Evolutionary conservation across 1,140 invertebrate species (phyloP), one percentile per base, ranked within the genome.

Genomic region (Drosophila navojoa): DNA sequence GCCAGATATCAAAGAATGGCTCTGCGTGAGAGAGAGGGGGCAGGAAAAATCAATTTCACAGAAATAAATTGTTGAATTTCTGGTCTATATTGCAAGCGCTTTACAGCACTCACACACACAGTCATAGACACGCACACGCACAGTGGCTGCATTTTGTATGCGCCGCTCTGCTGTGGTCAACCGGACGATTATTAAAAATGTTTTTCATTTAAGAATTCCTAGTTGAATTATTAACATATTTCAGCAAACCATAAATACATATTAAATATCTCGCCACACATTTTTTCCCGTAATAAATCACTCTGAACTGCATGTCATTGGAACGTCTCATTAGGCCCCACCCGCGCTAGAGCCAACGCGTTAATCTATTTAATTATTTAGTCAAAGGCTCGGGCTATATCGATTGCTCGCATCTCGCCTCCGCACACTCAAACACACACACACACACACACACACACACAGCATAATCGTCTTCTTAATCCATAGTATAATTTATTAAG

Each of bases 61-160:
- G 67, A 89, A 84, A 87, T 87, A 89, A 89, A 87, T 87, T 89
- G 84, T 84, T 77, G 84, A 87, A 84, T 89, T 77, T 79, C 70
- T 77, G 76, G 76, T 84, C 82, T 89, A 87, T 84, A 87, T 87
- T 75, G 79, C 59, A 75, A 77, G 52, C 67, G 84, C 59, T 82
- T 79, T 77, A 32, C 38, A 32, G 40, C 16, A 42, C 11, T 15
- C 32, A 42, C 38, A 70, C 45, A 49, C 59, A 63, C 38, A 40
- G n/a, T n/a, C n/a, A n/a, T n/a, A n/a, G 11, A 16, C 47, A 38
- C 32, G 11, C 44, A 64, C 50, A 47, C 69, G 44, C 40, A 50
- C 52, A 38, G 49, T 50, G 42, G 5, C n/a, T n/a, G 19, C 68
- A 49, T 54, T 44, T 47, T 42, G 42, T 50, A 29, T 57, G 15